Evolutionary conservation across 2,797 vertebrate genomes (phyloP), one percentile per base, ranked within the genome.

Genomic region (Amphiprion clarkii): DNA sequence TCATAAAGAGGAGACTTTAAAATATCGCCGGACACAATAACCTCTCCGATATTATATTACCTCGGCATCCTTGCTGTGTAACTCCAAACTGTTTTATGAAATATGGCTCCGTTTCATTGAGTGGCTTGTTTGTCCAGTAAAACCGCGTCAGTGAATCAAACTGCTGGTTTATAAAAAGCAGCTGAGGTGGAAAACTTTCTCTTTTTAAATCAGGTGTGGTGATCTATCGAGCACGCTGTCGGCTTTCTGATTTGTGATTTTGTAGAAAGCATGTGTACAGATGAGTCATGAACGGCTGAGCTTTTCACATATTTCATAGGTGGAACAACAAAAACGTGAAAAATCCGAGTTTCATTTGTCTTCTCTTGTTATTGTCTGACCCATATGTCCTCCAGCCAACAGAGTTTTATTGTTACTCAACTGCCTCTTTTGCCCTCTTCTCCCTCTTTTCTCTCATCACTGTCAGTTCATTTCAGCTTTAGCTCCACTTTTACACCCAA

Each of bases 1-100:
- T 72, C 78, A 63, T 90, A 88, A 93, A 91, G 70, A 67, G 55
- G 31, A 65, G 70, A 40, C 81, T 23, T 17, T 87, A 79, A 87
- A 91, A 76, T 59, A 74, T 79, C 10, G 0, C 21, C 14, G 2
- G 74, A 74, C 25, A 11, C 75, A 74, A 64, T 85, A 69, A 76
- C 85, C 44, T 39, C 60, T 54, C 74, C 57, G 74, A 14, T 89
- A 44, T 88, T 82, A 76, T 82, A 84, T 88, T 72, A 70, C 72
- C 70, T 61, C 39, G 1, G 27, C 80, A 53, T 67, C 71, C 79
- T 72, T 10, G 66, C 54, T 36, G 36, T 82, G 52, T 58, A 86
- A 80, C 54, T 25, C n/a, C 6, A 17, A 39, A 36, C 66, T 46
- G 74, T 67, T 87, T 88, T 75, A 86, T 92, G 63, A 86, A 88